Evolutionary conservation across 1,140 invertebrate species (phyloP).

Genomic region (Heliconius congener): DNA sequence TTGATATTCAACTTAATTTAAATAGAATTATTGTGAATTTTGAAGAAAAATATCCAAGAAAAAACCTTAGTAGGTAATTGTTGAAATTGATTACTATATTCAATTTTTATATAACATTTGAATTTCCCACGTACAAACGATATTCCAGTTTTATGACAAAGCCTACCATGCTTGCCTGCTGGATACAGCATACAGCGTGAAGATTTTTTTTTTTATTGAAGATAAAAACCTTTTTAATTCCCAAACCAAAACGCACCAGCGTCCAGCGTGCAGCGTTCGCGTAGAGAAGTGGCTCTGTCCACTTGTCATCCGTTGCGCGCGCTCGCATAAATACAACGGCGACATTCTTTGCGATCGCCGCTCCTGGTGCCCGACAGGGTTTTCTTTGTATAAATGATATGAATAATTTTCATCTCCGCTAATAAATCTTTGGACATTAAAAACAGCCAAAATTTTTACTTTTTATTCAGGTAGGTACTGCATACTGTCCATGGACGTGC

Average conservation of each 20-base stretch:
- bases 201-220: too few species aligned
- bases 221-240: not conserved
- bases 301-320: constrained; percentile 58
- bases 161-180: too few species aligned
- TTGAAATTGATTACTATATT: not conserved
- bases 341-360: constrained; percentile 71
- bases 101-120: too few species aligned
- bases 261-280: constrained; percentile 42
- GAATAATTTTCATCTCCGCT: constrained; percentile 28
- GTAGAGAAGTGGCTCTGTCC: constrained; percentile 64
- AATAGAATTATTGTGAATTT: not conserved
- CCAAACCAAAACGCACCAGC: constrained; percentile 49
- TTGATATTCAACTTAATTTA: too few species aligned
- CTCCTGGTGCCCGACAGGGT: constrained; percentile 52
- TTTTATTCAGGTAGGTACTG: not conserved
- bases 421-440: constrained; percentile 20
- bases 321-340: constrained; percentile 63
- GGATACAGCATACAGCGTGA: too few species aligned
- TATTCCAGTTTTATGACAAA: too few species aligned
- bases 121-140: too few species aligned
- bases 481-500: not conserved
- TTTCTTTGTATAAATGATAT: constrained; percentile 43
- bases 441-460: constrained; percentile 13
- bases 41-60: not conserved
- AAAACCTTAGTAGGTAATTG: not conserved